Base-by-base conservation (phyloP, 2,113 vertebrate species). In the Microtus montanus region DNA sequence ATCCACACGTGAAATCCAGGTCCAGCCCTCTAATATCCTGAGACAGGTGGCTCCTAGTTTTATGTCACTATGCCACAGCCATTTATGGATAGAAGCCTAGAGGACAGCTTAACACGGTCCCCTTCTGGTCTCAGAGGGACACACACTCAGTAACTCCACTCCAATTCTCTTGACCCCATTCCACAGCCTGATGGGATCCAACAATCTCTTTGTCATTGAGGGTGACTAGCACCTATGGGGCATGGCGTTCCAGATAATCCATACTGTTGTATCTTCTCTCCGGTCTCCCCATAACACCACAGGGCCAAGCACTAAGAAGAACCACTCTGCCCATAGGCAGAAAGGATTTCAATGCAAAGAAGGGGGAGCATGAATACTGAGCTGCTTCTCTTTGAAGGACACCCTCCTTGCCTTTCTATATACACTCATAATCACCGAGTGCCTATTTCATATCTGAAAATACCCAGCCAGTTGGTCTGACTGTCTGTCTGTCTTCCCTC, bases 361-460 rank as follows among this genome's bases (percentile, higher is more conserved):
- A n/a, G 7, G 47, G 35, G 5, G 13, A 22, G 52, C 49, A n/a
- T 7, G 19, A 58, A 58, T 20, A 58, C 1, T 20, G 19, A 7
- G 58, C 58, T 58, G 58, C 5, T 58, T 58, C 58, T 58, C 58
- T 58, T 58, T 58, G 6, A 58, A 58, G 19, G 19, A 6, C 58
- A 58, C 17, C 92, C 35, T 63, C 70, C 24, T 88, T 35, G 47
- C 8, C 28, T 91, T 75, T 89, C 80, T 74, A 64, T 63, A 24
- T 9, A 68, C 1, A n/a, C 38, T 13, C 4, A 11, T 14, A 78
- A 63, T 14, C 20, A 12, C 5, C 0, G 0, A 63, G 66, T 3
- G 2, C 14, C 38, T 79, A 10, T 17, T 71, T 41, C 28, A 2
- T 77, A 7, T 70, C 52, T 10, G 35, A 22, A 54, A 61, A 19